Conservation (phyloP, 2,797 vertebrate genomes). For the Calcarius lapponicus region DNA sequence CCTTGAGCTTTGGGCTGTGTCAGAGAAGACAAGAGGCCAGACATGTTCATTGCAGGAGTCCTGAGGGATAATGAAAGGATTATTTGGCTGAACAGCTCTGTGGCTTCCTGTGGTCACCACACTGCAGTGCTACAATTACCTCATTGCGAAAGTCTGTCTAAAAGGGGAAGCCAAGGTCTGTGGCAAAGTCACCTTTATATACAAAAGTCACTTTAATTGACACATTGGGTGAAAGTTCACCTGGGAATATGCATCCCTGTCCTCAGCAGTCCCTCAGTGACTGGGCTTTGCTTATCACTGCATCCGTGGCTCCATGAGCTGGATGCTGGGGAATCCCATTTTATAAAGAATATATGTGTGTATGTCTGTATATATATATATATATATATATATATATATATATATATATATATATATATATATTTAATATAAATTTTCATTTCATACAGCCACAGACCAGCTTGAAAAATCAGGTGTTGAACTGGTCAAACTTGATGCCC, state of each 20-base stretch:
- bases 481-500: background rate
- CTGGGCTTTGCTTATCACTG: background rate
- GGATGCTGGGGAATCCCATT: background rate
- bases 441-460: background rate
- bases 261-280: background rate
- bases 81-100: background rate
- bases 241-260: background rate
- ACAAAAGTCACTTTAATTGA: background rate
- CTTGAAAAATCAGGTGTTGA: background rate
- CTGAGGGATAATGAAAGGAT: background rate
- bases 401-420: rapidly evolving
- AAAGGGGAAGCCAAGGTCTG: constrained; percentile 19
- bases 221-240: background rate
- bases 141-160: background rate
- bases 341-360: background rate
- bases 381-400: rapidly evolving
- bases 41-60: background rate
- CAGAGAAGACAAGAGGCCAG: background rate
- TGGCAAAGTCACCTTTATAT: background rate
- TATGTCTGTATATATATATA: background rate
- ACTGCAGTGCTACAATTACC: background rate
- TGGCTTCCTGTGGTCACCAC: background rate
- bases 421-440: rapidly evolving
- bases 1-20: background rate
- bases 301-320: background rate